A percentile compares a stretch with the other conserved stretches of the same genome.
Conservation (phyloP, 2,888 invertebrate genomes). For the Oasisia sp. region DNA sequence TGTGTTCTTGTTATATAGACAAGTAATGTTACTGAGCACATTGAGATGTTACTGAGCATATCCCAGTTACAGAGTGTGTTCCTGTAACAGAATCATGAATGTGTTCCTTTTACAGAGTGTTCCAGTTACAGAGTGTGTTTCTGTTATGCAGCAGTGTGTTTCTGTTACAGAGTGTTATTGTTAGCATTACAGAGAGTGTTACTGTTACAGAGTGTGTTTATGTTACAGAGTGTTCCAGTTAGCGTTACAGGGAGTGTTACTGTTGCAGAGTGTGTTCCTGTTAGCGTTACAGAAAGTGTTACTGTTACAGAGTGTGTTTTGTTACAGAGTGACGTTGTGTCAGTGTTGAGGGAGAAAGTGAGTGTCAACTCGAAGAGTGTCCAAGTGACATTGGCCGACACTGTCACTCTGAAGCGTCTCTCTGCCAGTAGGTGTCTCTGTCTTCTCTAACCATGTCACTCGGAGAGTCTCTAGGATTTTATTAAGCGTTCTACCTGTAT, state of each 20-base stretch:
- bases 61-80: background rate
- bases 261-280: no score
- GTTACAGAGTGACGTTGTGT: background rate
- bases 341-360: background rate
- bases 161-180: background rate
- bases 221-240: background rate
- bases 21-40: background rate
- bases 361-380: background rate
- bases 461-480: no score
- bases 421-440: conserved; percentile 21
- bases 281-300: no score
- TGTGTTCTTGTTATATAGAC: no score
- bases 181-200: background rate
- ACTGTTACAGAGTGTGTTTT: background rate
- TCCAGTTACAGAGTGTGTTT: background rate
- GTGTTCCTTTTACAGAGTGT: background rate
- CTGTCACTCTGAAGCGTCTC: conserved; percentile 21
- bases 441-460: background rate
- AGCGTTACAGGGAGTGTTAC: background rate
- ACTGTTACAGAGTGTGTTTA: background rate
- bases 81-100: background rate
- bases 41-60: no score
- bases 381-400: conserved; percentile 21
- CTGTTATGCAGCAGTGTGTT: no score
- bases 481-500: no score